phyloP scores from a whole-genome alignment of 2,113 vertebrate species.

The Bettongia penicillata region DNA sequence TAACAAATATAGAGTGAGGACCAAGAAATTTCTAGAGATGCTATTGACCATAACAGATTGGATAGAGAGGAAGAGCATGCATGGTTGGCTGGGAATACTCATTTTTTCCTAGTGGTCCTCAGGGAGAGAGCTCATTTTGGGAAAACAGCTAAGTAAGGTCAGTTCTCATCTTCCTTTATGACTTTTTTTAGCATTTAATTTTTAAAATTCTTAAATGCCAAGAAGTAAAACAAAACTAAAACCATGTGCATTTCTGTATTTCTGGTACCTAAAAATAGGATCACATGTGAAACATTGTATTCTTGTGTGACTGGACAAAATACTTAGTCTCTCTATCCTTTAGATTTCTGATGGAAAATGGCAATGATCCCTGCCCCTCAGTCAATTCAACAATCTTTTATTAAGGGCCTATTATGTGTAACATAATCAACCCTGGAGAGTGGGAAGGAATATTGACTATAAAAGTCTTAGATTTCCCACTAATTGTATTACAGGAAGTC shows the following conservation, averaged over 20 bases:
- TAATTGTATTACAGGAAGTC: background rate
- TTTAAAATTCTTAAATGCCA: background rate
- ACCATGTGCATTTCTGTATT: constrained; percentile 12
- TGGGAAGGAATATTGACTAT: background rate
- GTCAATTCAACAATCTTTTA: background rate
- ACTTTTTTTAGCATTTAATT: background rate
- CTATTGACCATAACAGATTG: background rate
- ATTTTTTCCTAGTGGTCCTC: background rate
- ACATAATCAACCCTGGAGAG: too few species aligned
- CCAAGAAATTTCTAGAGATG: background rate
- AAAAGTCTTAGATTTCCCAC: background rate
- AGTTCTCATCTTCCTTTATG: background rate
- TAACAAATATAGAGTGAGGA: background rate
- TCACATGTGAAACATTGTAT: background rate
- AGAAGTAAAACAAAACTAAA: constrained; percentile 11
- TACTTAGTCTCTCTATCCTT: background rate
- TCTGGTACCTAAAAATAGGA: background rate
- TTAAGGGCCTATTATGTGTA: background rate
- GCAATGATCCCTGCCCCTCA: background rate
- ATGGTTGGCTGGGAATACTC: background rate
- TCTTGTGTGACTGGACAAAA: background rate
- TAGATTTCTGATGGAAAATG: background rate
- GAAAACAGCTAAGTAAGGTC: background rate
- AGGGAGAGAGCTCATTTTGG: background rate
- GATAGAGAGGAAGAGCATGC: background rate